These are phyloP conservation scores for Drosophila baimaii DNA, from an alignment of 1,140 invertebrate genomes.

Conservation along the genomic window DNA sequence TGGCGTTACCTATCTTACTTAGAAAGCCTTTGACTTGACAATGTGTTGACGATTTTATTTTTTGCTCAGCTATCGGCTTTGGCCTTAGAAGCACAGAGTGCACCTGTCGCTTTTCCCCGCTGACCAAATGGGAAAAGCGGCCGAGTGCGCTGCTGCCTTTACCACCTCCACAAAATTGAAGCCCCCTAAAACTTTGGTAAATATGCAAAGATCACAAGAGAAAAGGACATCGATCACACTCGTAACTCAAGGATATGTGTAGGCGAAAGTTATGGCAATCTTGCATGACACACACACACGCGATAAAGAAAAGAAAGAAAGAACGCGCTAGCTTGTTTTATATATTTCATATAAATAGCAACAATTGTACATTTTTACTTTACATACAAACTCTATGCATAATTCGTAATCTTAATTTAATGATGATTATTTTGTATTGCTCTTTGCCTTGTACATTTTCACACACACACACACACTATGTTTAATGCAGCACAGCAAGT, in stretches of 20 bases:
- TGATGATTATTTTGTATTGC: conserved; percentile 73
- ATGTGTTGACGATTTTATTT: conserved; percentile 60
- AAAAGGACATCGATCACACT: conserved; percentile 20
- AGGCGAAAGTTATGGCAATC: conserved; percentile 75
- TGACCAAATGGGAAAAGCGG: conserved; percentile 66
- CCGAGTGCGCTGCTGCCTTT: conserved; percentile 26
- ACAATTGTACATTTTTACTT: conserved; percentile 80
- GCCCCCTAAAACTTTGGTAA: conserved; percentile 51
- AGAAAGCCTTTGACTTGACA: background rate
- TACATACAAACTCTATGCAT: conserved; percentile 53
- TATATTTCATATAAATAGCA: conserved; percentile 68
- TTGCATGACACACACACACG: conserved; percentile 47
- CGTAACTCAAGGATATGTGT: conserved; percentile 34
- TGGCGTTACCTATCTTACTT: background rate
- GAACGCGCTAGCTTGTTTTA: conserved; percentile 78
- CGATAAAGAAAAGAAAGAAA: conserved; percentile 17
- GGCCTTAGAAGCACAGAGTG: conserved; percentile 51
- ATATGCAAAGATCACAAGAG: conserved; percentile 49
- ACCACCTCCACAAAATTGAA: conserved; percentile 31
- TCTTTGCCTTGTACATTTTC: conserved; percentile 81
- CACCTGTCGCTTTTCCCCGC: conserved; percentile 67
- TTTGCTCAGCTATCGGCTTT: conserved; percentile 32
- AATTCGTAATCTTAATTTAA: conserved; percentile 71
- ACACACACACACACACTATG: conserved; percentile 44
- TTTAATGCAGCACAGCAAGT: conserved; percentile 38